Conservation (phyloP, 2,888 invertebrate genomes). For the Holacanthella duospinosa region DNA sequence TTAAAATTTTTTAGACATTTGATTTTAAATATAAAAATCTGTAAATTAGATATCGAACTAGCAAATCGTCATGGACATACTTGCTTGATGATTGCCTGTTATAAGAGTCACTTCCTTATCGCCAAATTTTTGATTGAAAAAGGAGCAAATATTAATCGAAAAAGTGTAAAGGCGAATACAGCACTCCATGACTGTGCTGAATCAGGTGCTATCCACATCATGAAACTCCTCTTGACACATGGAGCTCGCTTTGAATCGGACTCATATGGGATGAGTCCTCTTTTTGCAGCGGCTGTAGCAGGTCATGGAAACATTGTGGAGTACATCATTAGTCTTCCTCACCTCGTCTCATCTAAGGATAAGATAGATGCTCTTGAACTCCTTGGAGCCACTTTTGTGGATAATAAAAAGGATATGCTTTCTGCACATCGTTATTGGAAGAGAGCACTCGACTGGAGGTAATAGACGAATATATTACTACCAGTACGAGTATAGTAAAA, state of each 20-base stretch:
- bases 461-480: too few species aligned
- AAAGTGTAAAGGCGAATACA: conserved; percentile 85
- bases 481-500: too few species aligned
- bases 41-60: conserved; percentile 82
- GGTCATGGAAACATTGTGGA: conserved; percentile 90
- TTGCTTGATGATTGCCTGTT: conserved; percentile 95
- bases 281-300: conserved; percentile 47
- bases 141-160: conserved; percentile 84
- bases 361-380: conserved; percentile 82
- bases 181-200: conserved; percentile 81
- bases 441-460: conserved; percentile 80
- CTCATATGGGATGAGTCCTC: conserved; percentile 78
- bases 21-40: not conserved
- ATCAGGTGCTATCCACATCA: conserved; percentile 82
- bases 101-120: conserved; percentile 84
- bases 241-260: conserved; percentile 90
- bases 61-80: conserved; percentile 93
- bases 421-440: conserved; percentile 82
- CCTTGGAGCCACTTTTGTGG: conserved; percentile 90
- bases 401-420: conserved; percentile 87
- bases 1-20: not conserved
- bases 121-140: conserved; percentile 75
- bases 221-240: conserved; percentile 73
- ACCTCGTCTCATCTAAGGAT: conserved; percentile 61
- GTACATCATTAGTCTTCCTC: conserved; percentile 66